These are phyloP conservation scores for Lateolabrax maculatus DNA, from an alignment of 2,797 vertebrate species.

Conservation along the genomic window DNA sequence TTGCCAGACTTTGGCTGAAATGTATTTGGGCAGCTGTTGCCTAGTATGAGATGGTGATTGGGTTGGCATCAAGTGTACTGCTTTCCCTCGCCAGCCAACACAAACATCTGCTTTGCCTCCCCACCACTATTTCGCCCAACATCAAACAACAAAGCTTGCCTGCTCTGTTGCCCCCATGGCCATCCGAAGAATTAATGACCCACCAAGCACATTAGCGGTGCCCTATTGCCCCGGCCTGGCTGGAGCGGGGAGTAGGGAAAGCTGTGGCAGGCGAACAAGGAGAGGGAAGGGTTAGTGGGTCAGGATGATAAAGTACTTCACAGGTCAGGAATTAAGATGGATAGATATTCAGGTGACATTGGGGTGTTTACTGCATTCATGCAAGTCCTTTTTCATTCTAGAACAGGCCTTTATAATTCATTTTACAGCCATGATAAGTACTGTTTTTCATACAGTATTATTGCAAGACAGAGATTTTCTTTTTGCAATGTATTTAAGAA, in stretches of 20 bases:
- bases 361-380: slow-evolving; percentile 17
- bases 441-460: not conserved
- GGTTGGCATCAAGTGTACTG: slow-evolving; percentile 71
- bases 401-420: not conserved
- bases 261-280: slow-evolving; percentile 62
- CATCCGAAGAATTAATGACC: slow-evolving; percentile 81
- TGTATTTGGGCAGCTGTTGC: slow-evolving; percentile 83
- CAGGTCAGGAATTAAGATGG: slow-evolving; percentile 61
- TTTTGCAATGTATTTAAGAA: not conserved
- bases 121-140: slow-evolving; percentile 62
- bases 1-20: slow-evolving; percentile 72
- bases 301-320: slow-evolving; percentile 62
- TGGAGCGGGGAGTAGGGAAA: slow-evolving; percentile 55
- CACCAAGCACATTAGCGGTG: slow-evolving; percentile 77
- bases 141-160: slow-evolving; percentile 76
- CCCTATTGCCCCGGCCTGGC: slow-evolving; percentile 70
- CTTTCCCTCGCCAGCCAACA: slow-evolving; percentile 75
- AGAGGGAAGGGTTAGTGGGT: slow-evolving; percentile 66
- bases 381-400: not conserved
- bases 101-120: slow-evolving; percentile 85
- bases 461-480: not conserved
- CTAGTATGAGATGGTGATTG: slow-evolving; percentile 79
- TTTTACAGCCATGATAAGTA: slow-evolving; percentile 11
- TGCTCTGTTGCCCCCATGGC: slow-evolving; percentile 65
- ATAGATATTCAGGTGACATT: slow-evolving; percentile 38